Evolutionary conservation across 2,113 vertebrate genomes (phyloP).

Genomic region (Zootoca vivipara): DNA sequence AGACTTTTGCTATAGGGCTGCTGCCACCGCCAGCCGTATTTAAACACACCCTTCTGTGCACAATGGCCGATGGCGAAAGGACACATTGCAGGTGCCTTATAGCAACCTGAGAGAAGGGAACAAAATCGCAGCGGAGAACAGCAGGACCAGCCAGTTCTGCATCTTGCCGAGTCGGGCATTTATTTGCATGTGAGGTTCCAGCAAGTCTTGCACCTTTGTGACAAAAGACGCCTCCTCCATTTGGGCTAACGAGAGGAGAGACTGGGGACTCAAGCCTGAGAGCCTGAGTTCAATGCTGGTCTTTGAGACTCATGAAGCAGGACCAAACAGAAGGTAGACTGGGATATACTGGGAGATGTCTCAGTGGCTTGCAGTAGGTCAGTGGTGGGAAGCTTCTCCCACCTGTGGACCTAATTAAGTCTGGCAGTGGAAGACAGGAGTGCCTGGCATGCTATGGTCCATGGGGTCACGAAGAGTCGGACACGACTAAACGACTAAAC

Average conservation of each 20-base stretch:
- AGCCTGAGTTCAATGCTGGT: not conserved
- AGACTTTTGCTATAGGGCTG: not conserved
- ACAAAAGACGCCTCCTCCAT: not conserved
- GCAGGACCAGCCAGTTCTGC: not conserved
- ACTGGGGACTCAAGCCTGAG: not conserved
- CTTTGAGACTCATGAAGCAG: not conserved
- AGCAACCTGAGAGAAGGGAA: not conserved
- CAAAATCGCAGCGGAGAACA: not conserved
- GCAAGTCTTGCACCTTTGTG: not conserved
- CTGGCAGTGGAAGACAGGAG: too few relatives aligned
- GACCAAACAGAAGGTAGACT: not conserved
- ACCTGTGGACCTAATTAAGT: too few relatives aligned
- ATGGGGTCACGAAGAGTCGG: too few relatives aligned
- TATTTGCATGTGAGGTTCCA: not conserved
- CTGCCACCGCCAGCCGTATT: not conserved
- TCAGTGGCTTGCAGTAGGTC: not conserved
- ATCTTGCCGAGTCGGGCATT: not conserved
- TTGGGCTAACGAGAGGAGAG: not conserved
- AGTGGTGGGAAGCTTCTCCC: not conserved
- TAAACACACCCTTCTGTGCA: too few relatives aligned
- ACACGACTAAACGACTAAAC: too few relatives aligned
- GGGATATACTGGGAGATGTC: not conserved
- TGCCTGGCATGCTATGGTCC: too few relatives aligned
- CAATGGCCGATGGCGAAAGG: not conserved
- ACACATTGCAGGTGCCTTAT: not conserved